Conservation (phyloP, 2,113 vertebrate genomes). For the Festucalex cinctus region DNA sequence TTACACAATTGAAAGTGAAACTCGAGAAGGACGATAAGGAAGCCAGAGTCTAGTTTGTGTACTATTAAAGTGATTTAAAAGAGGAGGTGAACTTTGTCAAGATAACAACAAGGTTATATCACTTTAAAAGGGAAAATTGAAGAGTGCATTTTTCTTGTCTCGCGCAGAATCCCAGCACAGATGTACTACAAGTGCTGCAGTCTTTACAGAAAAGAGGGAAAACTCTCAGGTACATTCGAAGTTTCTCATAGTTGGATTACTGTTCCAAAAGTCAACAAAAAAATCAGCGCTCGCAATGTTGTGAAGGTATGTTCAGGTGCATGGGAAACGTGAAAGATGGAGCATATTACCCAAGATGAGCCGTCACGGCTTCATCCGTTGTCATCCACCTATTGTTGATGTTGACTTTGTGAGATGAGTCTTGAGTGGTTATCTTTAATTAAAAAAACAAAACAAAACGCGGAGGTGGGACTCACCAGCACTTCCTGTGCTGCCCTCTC, state of each 20-base stretch:
- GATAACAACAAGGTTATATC: not conserved
- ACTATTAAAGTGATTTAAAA: not conserved
- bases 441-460: too few relatives aligned
- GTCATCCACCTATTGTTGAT: not conserved
- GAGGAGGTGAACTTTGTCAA: not conserved
- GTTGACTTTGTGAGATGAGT: not conserved
- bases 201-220: conserved; percentile 36
- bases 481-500: conserved; percentile 78
- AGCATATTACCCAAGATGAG: not conserved
- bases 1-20: conserved; percentile 5
- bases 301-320: not conserved
- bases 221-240: conserved; percentile 40
- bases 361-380: not conserved
- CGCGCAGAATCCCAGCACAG: not conserved
- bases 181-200: not conserved
- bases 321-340: not conserved
- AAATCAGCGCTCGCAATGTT: not conserved
- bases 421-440: not conserved
- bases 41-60: not conserved
- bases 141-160: not conserved
- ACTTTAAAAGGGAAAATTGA: not conserved
- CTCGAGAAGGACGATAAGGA: conserved; percentile 5
- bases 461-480: conserved; percentile 74
- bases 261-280: not conserved
- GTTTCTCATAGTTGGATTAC: conserved; percentile 25